Conservation (phyloP, 2,113 vertebrate genomes). For the Edolisoma coerulescens region DNA sequence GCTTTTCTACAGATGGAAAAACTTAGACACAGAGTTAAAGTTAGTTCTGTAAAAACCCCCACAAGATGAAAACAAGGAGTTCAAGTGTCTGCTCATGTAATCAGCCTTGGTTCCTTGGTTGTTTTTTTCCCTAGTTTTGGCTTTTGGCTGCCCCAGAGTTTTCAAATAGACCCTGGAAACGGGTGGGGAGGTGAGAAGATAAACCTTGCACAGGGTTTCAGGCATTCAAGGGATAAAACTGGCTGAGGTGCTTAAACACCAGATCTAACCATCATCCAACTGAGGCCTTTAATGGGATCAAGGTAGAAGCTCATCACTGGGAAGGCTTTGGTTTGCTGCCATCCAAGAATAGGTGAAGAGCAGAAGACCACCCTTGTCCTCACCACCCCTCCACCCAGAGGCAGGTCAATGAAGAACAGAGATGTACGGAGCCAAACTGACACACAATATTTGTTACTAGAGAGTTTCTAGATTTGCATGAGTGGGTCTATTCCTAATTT, state of each 20-base stretch:
- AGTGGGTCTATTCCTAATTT: neutral
- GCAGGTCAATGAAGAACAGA: neutral
- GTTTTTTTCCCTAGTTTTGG: neutral
- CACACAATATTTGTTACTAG: neutral
- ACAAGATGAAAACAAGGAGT: neutral
- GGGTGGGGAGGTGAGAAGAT: neutral
- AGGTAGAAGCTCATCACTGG: neutral
- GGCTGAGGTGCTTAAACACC: neutral
- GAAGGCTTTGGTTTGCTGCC: neutral
- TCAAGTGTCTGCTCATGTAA: neutral
- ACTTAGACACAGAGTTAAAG: constrained; percentile 23
- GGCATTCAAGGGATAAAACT: neutral
- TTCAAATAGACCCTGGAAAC: neutral
- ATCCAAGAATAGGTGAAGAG: neutral
- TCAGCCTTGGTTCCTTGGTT: neutral
- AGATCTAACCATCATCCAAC: neutral
- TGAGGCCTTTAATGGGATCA: neutral
- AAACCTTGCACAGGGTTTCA: neutral
- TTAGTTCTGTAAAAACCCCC: neutral
- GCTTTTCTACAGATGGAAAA: constrained; percentile 47
- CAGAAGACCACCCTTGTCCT: neutral
- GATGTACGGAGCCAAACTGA: neutral
- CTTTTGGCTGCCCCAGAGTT: constrained; percentile 1
- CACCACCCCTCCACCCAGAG: neutral
- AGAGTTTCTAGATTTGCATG: neutral